Base-by-base conservation (phyloP, 2,797 vertebrate genomes). In the Etheostoma perlongum region DNA sequence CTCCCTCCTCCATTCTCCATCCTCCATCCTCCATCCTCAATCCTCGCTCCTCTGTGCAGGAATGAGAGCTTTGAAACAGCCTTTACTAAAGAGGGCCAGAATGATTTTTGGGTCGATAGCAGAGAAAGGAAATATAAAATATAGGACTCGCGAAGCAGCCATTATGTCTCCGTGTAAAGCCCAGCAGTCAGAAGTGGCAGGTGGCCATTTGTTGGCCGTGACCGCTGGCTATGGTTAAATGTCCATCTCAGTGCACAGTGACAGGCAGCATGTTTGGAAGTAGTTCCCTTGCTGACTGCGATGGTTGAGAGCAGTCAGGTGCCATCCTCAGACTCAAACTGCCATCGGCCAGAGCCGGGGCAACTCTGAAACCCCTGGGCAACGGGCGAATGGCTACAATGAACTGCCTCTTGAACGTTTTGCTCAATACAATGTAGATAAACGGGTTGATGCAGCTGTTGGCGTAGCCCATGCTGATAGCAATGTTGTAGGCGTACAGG, bases 391-490 rank as follows among this genome's bases (percentile, higher is more conserved):
- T 83, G 53, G 95, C 94, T 49, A 93, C 91, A 1, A 93, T 76
- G 79, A 96, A 93, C 69, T 93, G 95, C 47, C 88, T 92, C 87
- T 95, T 95, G 59, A 96, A 96, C 6, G 93, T 96, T 76, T 95
- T 90, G 0, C 95, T 96, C 54, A 96, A 87, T 8, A 89, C 70
- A 0, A 96, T 95, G 85, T 96, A 96, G 61, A 96, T 92, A 47
- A 96, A 95, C 0, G 96, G 96, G 80, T 96, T 96, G 66, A 96
- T 95, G 91, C 96, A 96, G 82, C 95, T 96, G 86, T 95, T 96
- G 84, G 94, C 95, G 0, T 96, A 96, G 74, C 96, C 95, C 91
- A 96, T 76, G 85, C 94, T 95, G 13, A 96, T 96, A 48, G 96
- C 95, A 0, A 96, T 89, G 82, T 96, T 94, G 84, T 96, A 96